Percentiles rank a stretch among this genome's conserved stretches.
These are phyloP conservation scores for Tylochromis polylepis DNA, from an alignment of 2,113 vertebrate genomes.

Conservation along the genomic window DNA sequence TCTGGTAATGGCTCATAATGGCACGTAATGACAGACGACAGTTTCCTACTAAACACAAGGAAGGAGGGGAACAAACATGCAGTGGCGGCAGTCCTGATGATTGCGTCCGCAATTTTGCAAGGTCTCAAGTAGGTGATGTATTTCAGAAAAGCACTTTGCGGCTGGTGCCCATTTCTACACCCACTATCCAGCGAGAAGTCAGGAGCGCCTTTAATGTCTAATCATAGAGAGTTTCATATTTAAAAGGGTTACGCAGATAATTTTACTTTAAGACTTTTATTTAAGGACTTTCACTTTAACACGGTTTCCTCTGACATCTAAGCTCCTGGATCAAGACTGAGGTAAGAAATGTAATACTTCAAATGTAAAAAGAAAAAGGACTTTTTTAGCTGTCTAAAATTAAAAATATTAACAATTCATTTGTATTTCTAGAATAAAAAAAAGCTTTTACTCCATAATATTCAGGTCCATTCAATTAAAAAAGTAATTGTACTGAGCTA, in stretches of 20 bases:
- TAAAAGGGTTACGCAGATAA: not conserved
- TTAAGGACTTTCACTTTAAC: not conserved
- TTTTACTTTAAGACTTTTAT: not conserved
- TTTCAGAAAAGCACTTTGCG: slow-evolving; percentile 7
- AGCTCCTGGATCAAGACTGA: not conserved
- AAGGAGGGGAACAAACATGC: slow-evolving; percentile 70
- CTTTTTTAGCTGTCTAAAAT: not conserved
- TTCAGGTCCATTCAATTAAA: not conserved
- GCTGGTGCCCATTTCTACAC: slow-evolving; percentile 11
- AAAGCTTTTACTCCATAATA: not conserved
- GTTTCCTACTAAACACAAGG: slow-evolving; percentile 67
- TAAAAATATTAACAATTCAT: not conserved
- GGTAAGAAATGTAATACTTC: slow-evolving; percentile 22
- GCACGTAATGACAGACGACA: slow-evolving; percentile 74
- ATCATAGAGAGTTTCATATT: not conserved
- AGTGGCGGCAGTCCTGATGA: slow-evolving; percentile 60
- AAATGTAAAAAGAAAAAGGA: not conserved
- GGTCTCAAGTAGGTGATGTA: slow-evolving; percentile 46
- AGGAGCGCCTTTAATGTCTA: not conserved
- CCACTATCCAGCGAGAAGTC: not conserved
- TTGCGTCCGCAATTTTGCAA: slow-evolving; percentile 34
- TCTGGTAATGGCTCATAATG: slow-evolving; percentile 77
- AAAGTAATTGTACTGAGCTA: not conserved
- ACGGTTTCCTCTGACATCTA: not conserved
- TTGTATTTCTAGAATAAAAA: not conserved